phyloP scores from a whole-genome alignment of 2,797 vertebrate genomes.

The Artibeus lituratus region DNA sequence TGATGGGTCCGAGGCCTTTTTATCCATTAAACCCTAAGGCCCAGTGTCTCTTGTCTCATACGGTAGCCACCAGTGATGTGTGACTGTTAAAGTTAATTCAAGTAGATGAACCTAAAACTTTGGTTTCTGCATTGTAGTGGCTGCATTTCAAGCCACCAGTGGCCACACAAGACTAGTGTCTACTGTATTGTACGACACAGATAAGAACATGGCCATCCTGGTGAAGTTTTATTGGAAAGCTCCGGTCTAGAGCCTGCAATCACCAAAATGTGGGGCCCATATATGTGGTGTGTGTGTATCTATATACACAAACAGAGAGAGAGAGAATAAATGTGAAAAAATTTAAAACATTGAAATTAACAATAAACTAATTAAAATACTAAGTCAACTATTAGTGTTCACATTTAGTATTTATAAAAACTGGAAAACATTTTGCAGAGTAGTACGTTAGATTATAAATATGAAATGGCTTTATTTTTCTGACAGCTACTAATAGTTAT shows the following conservation, averaged over 20 bases:
- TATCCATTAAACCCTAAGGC: background rate
- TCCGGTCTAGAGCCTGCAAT: background rate
- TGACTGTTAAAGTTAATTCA: background rate
- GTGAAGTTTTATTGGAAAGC: background rate
- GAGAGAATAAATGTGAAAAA: background rate
- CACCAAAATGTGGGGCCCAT: background rate
- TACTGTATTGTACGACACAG: background rate
- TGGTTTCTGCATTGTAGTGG: background rate
- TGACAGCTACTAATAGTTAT: background rate
- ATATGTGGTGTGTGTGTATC: background rate
- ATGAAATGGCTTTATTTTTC: background rate
- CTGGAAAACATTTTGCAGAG: background rate
- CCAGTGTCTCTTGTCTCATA: background rate
- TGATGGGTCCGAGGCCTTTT: background rate
- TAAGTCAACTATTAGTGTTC: background rate
- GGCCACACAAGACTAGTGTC: background rate
- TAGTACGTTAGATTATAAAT: constrained; percentile 7
- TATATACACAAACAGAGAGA: background rate
- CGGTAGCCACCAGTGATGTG: background rate
- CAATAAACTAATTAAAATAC: background rate
- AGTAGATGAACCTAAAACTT: background rate
- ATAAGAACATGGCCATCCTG: background rate
- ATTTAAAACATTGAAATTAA: background rate
- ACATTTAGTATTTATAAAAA: background rate
- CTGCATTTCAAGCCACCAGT: background rate